phyloP scores from a whole-genome alignment of 1,140 invertebrate genomes.

The Medauroidea extradentata region DNA sequence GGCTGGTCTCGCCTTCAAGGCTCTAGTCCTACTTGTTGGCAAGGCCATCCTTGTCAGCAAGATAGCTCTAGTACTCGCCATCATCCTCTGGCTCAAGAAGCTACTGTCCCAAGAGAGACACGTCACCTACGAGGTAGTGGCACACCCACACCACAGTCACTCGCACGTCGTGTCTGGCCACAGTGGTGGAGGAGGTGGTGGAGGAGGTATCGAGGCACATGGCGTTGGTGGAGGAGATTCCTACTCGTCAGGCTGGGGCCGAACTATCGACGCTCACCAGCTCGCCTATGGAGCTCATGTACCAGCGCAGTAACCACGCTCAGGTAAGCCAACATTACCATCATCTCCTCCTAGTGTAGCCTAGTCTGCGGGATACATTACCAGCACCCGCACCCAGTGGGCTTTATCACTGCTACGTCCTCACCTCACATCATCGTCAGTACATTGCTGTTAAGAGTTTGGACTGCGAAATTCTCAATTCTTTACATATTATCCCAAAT shows the following conservation, averaged over 20 bases:
- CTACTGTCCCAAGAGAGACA: slow-evolving; percentile 68
- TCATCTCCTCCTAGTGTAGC: too few relatives aligned
- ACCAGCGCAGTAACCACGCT: slow-evolving; percentile 20
- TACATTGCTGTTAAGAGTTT: too few relatives aligned
- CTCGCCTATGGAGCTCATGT: slow-evolving; percentile 60
- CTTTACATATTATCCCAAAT: too few relatives aligned
- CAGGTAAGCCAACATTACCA: too few relatives aligned
- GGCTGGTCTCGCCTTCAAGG: slow-evolving; percentile 73
- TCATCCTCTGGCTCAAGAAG: slow-evolving; percentile 73
- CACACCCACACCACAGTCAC: slow-evolving; percentile 57
- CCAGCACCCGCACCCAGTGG: too few relatives aligned
- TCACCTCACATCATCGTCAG: too few relatives aligned
- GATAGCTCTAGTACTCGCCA: slow-evolving; percentile 70
- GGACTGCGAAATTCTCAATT: too few relatives aligned
- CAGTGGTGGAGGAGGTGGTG: slow-evolving; percentile 44
- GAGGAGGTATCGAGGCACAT: slow-evolving; percentile 35
- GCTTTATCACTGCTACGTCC: too few relatives aligned
- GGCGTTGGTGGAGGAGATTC: slow-evolving; percentile 40
- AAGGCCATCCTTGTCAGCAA: slow-evolving; percentile 79
- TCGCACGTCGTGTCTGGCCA: slow-evolving; percentile 42
- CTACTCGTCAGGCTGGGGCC: slow-evolving; percentile 20
- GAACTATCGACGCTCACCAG: slow-evolving; percentile 48
- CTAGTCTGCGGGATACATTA: too few relatives aligned
- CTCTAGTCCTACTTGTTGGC: slow-evolving; percentile 71
- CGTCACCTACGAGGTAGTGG: slow-evolving; percentile 67